Evolutionary conservation across 2,888 invertebrate genomes (phyloP).

Genomic region (Myopa testacea): DNA sequence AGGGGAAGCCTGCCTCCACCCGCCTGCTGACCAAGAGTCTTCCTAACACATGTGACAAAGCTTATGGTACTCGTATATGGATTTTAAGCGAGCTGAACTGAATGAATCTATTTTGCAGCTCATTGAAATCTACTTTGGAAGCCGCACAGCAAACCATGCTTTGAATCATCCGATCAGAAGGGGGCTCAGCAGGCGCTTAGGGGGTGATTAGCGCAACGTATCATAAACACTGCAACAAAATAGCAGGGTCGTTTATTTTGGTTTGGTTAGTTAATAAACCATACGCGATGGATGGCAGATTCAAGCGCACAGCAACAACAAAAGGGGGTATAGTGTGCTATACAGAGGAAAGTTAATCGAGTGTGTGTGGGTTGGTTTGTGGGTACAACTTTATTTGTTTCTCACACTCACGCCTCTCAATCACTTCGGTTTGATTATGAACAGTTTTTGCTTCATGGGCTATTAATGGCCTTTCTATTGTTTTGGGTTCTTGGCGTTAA

Average conservation of each 20-base stretch:
- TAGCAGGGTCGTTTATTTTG: constrained; percentile 17
- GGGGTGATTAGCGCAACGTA: constrained; percentile 29
- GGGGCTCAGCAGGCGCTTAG: background rate
- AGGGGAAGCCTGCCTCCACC: background rate
- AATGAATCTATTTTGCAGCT: constrained; percentile 44
- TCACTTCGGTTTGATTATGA: background rate
- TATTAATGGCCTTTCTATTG: background rate
- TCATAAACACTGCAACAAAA: constrained; percentile 5
- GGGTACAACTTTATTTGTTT: background rate
- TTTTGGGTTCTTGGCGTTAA: background rate
- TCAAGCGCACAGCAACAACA: background rate
- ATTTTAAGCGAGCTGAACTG: constrained; percentile 31
- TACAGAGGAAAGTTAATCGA: background rate
- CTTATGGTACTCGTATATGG: background rate
- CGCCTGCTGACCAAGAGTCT: too few species aligned
- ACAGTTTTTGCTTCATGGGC: background rate
- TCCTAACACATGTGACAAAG: background rate
- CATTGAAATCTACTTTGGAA: constrained; percentile 41
- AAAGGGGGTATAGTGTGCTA: background rate
- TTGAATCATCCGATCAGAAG: background rate
- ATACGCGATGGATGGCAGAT: background rate
- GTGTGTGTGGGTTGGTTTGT: constrained; percentile 18
- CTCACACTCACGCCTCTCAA: background rate
- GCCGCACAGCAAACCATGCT: constrained; percentile 20
- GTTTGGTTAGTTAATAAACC: constrained; percentile 19